phyloP scores from a whole-genome alignment of 2,797 vertebrate species.

The Myoxocephalus aenaeus region DNA sequence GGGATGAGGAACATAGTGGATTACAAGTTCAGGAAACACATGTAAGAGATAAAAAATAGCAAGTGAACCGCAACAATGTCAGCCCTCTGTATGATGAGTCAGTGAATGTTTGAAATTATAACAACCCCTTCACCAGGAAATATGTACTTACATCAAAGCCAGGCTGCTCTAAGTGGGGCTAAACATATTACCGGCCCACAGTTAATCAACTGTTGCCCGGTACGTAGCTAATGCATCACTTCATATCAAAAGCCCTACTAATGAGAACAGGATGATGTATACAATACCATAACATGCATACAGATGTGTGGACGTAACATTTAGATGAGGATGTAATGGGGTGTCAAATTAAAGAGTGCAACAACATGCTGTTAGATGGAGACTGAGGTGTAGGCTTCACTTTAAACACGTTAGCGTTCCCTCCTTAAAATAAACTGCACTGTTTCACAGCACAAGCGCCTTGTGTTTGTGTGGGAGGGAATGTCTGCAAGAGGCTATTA shows the following conservation, averaged over 20 bases:
- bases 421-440: slow-evolving; percentile 32
- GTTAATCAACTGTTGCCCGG: slow-evolving; percentile 79
- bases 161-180: slow-evolving; percentile 71
- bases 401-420: slow-evolving; percentile 35
- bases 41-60: slow-evolving; percentile 72
- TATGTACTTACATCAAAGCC: slow-evolving; percentile 84
- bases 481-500: slow-evolving; percentile 39
- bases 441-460: slow-evolving; percentile 14
- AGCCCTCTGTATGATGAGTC: slow-evolving; percentile 79
- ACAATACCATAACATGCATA: slow-evolving; percentile 68
- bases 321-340: slow-evolving; percentile 69
- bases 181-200: slow-evolving; percentile 75
- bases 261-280: slow-evolving; percentile 81
- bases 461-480: slow-evolving; percentile 34
- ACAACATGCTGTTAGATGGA: slow-evolving; percentile 44
- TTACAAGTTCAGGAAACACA: slow-evolving; percentile 74
- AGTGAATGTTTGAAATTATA: slow-evolving; percentile 80
- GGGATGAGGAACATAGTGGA: slow-evolving; percentile 59
- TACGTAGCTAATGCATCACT: slow-evolving; percentile 81
- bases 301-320: slow-evolving; percentile 72
- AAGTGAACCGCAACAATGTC: slow-evolving; percentile 75
- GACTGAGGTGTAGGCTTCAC: slow-evolving; percentile 35
- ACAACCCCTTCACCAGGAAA: slow-evolving; percentile 79
- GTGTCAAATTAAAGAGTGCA: slow-evolving; percentile 71
- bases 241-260: slow-evolving; percentile 82